Conservation (phyloP, 2,888 invertebrate genomes). For the Monochamus alternatus region DNA sequence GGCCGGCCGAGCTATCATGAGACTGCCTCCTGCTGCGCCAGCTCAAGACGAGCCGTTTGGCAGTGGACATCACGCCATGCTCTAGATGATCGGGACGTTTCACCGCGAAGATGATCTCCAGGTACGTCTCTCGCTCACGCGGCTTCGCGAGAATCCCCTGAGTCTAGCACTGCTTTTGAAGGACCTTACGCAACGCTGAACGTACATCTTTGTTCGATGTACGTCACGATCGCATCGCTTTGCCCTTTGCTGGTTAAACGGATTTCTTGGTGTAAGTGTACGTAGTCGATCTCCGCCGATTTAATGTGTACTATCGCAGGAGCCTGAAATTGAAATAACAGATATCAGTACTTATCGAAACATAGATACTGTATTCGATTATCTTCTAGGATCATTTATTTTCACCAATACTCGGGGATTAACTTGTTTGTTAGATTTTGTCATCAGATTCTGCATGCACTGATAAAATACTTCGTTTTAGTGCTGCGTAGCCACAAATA, state of each 20-base stretch:
- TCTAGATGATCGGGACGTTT: constrained; percentile 54
- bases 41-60: constrained; percentile 77
- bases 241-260: neutral
- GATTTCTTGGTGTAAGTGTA: neutral
- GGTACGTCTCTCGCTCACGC: constrained; percentile 22
- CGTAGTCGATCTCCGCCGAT: neutral
- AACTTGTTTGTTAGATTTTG: too few species aligned
- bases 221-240: neutral
- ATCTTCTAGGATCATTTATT: too few species aligned
- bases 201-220: constrained; percentile 4
- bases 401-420: too few species aligned
- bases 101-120: constrained; percentile 44
- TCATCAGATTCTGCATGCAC: too few species aligned
- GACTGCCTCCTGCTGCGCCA: constrained; percentile 76
- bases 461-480: too few species aligned
- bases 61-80: constrained; percentile 75
- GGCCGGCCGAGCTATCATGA: constrained; percentile 72
- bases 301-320: neutral
- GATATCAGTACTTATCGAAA: too few species aligned
- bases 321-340: neutral
- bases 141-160: constrained; percentile 7
- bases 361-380: too few species aligned
- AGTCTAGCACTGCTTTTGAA: constrained; percentile 11
- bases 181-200: constrained; percentile 1
- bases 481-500: too few species aligned